Evolutionary conservation across 2,113 vertebrate genomes (phyloP), one percentile per base, ranked within the genome.

Genomic region (Podarcis cretensis): DNA sequence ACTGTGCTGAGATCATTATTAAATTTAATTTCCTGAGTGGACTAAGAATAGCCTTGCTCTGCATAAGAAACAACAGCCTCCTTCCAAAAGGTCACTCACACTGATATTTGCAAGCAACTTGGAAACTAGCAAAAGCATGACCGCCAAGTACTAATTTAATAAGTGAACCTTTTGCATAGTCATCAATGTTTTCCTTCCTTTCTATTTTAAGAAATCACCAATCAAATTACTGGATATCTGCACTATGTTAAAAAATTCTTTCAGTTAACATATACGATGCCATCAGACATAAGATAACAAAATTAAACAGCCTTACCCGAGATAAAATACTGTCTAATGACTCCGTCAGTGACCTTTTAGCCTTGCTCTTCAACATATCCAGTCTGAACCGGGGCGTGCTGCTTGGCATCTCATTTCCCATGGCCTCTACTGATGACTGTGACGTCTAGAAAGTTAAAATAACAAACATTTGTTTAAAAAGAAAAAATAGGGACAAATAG

Each of bases 261-360:
- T 27, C 65, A 87, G 13, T 14, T 18, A 25, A 37, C n/a, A 73
- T 32, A 79, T 40, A 85, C 32, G 80, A 76, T 12, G 2, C 32
- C 30, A 83, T 66, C 81, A 84, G 37, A 25, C 23, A 90, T 57
- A 66, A 87, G 40, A 30, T 2, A 83, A 85, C 71, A 91, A 87
- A 68, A 71, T 69, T 25, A 12, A 86, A 40, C 23, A 69, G 88
- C 94, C 96, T 96, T 95, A 97, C 97, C 91, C 97, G 96, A 32
- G 93, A 95, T 65, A 94, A 94, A 95, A 98, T 99, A 81, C 97
- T 99, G 96, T 99, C 98, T 90, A 99, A 93, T 3, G 98, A 99
- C 91, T 99, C 98, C 0, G 98, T 98, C 75, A 99, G 96, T 57
- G 99, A 99, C 71, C 97, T 97, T 91, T 99, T 99, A 0, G 98